Conservation (phyloP, 2,888 invertebrate species). For the Tineola bisselliella region DNA sequence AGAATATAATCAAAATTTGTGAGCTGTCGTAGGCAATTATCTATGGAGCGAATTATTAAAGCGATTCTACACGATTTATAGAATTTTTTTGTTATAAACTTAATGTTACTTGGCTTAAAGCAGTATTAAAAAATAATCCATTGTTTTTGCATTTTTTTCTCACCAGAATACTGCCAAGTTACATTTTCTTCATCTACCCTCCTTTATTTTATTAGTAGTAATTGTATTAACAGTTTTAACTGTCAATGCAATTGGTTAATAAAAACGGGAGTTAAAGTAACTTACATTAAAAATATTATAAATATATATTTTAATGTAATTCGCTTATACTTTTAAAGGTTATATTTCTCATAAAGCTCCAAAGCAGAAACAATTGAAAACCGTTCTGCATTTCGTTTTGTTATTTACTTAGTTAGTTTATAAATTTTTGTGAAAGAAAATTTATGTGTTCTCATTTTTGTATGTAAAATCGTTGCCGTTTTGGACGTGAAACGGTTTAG, state of each 20-base stretch:
- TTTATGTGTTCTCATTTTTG: slow-evolving; percentile 61
- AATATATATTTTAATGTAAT: too few relatives aligned
- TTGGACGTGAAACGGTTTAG: slow-evolving; percentile 52
- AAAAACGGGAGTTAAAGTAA: too few relatives aligned
- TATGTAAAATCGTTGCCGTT: slow-evolving; percentile 56
- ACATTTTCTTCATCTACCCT: not conserved
- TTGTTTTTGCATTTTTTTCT: not conserved
- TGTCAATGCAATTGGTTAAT: too few relatives aligned
- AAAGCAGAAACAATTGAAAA: too few relatives aligned
- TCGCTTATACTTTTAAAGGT: too few relatives aligned
- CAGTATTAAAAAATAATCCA: not conserved
- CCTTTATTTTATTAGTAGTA: too few relatives aligned
- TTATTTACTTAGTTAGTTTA: slow-evolving; percentile 43
- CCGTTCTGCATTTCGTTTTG: slow-evolving; percentile 55
- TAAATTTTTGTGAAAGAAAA: slow-evolving; percentile 37
- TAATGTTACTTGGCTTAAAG: not conserved
- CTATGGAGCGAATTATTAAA: not conserved
- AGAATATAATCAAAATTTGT: too few relatives aligned
- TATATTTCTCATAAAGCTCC: too few relatives aligned
- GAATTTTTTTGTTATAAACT: too few relatives aligned
- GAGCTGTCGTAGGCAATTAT: not conserved
- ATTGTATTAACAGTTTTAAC: too few relatives aligned
- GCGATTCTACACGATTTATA: not conserved
- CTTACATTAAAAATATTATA: too few relatives aligned
- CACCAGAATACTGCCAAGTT: slow-evolving; percentile 1